Evolutionary conservation across 2,797 vertebrate species (phyloP), one percentile per base, ranked within the genome.

Genomic region (Spheniscus humboldti): DNA sequence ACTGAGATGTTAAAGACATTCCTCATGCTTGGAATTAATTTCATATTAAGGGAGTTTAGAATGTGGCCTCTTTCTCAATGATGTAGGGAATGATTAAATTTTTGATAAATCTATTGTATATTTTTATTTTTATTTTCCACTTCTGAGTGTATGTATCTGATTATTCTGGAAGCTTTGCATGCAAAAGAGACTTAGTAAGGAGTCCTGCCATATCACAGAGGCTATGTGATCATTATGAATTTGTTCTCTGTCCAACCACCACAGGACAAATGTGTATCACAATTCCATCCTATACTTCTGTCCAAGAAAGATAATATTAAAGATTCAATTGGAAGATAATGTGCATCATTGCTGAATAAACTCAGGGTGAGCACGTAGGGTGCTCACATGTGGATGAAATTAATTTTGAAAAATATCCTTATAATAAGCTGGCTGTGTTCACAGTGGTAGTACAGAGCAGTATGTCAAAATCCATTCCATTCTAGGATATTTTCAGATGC

Each of bases 11-110:
- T 87, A 86, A 86, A 96, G 69, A 64, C 37, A 83, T 84, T 77
- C 90, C 45, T 96, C 86, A 94, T 73, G 63, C 63, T 88, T 75
- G 53, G 75, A 94, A 91, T 86, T 89, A 91, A 86, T 94, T 95
- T 79, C 41, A 13, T 85, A 53, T 83, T 89, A 55, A 30, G 22
- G 43, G 16, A 57, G 3, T 86, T 86, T 59, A 88, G 80, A 85
- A 73, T 63, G 52, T 35, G 59, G 18, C n/a, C 10, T 87, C 56
- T 55, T 92, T 87, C 39, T 84, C 55, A 30, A 3, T 27, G 5
- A 20, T 45, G 41, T 19, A 73, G 39, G 18, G 37, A 85, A 13
- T 31, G 9, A 66, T 67, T 41, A 84, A 78, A 76, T 56, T 22
- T 55, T 73, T 75, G 10, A 73, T 94, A 80, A 60, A 73, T 68